phyloP scores from a whole-genome alignment of 2,113 vertebrate species.

The Nettapus auritus region DNA sequence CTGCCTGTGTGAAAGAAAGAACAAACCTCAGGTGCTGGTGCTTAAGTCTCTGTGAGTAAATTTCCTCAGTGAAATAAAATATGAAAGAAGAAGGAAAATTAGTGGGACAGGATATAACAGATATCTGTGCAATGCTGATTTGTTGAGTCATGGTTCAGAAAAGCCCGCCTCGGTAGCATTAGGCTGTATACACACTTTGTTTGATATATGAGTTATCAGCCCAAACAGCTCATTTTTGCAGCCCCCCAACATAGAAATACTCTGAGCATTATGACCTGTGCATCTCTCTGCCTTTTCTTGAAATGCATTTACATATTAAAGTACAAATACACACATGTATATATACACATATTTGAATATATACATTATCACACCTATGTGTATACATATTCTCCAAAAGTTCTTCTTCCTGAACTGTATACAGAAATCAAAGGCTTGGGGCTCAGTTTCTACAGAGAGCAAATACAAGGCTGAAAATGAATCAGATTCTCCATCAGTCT shows the following conservation, averaged over 20 bases:
- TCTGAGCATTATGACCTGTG: neutral
- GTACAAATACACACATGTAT: fast-evolving
- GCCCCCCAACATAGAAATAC: neutral
- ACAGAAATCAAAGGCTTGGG: neutral
- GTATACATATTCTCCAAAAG: neutral
- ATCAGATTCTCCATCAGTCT: neutral
- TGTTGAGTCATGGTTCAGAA: neutral
- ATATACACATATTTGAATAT: neutral
- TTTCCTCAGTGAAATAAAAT: neutral
- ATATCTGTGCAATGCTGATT: neutral
- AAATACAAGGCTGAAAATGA: neutral
- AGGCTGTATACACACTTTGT: neutral
- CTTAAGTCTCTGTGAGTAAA: neutral
- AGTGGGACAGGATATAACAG: neutral
- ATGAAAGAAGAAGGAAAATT: neutral
- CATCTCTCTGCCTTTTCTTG: neutral
- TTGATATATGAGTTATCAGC: neutral
- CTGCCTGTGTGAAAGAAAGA: neutral
- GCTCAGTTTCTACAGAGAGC: neutral
- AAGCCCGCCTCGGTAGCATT: neutral
- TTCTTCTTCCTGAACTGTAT: neutral
- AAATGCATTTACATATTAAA: fast-evolving
- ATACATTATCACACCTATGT: neutral
- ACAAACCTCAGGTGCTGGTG: neutral
- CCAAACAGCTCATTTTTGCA: neutral